Evolutionary conservation across 2,113 vertebrate genomes (phyloP).

Genomic region (Rostratula benghalensis): DNA sequence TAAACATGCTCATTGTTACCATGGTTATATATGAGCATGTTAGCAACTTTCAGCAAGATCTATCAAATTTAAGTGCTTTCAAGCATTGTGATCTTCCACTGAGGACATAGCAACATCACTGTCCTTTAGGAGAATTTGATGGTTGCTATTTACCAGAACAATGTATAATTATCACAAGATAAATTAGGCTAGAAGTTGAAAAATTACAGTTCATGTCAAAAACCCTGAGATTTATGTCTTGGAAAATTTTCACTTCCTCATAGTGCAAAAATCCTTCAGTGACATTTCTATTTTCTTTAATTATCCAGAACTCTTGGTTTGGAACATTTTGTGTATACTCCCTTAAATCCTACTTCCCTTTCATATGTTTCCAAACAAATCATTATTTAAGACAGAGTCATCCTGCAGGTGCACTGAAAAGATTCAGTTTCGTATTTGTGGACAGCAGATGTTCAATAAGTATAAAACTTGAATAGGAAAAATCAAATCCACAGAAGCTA

Average conservation of each 20-base stretch:
- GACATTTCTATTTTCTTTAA: background rate
- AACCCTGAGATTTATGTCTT: slow-evolving; percentile 15
- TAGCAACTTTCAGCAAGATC: slow-evolving; percentile 9
- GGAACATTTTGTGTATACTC: background rate
- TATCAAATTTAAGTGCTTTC: slow-evolving; percentile 1
- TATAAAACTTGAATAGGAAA: background rate
- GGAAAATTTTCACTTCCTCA: background rate
- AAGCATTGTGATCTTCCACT: background rate
- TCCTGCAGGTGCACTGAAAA: background rate
- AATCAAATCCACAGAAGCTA: background rate
- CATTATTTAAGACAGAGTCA: background rate
- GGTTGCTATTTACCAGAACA: slow-evolving; percentile 20
- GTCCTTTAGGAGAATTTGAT: slow-evolving; percentile 1
- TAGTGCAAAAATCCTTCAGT: background rate
- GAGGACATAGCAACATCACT: slow-evolving; percentile 2
- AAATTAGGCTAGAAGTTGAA: slow-evolving; percentile 16
- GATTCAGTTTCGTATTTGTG: background rate
- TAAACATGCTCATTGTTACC: slow-evolving; percentile 17
- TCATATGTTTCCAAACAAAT: background rate
- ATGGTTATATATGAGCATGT: background rate
- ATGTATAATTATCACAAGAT: slow-evolving; percentile 25
- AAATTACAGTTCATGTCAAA: slow-evolving; percentile 10
- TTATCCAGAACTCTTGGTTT: background rate
- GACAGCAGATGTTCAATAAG: background rate
- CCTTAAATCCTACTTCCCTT: background rate